Base-by-base conservation (phyloP, 2,113 vertebrate genomes). In the Choloepus hoffmanni region DNA sequence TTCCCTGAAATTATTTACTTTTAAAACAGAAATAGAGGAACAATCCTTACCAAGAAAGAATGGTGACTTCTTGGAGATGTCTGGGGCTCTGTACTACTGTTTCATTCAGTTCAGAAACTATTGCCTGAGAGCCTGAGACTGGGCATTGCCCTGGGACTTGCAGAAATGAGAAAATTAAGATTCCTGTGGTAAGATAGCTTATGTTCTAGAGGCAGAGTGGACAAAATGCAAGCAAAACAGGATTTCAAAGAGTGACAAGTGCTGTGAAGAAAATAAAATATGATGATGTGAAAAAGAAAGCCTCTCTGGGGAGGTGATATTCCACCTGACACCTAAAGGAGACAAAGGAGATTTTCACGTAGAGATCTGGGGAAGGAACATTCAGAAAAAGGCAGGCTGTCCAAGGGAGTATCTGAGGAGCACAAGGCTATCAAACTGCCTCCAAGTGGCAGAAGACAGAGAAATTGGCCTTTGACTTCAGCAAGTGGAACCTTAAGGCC, bases 1-100 rank as follows among this genome's bases (percentile, higher is more conserved):
- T 10, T 63, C 48, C 53, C 65, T 95, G 78, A 67, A 70, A 45
- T 60, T 11, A 26, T 62, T 68, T n/a, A 50, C 82, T 87, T 78
- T 67, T 28, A 67, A 33, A 78, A 67, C 5, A 77, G n/a, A 85
- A 89, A 63, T 24, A 14, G 43, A 92, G 15, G 19, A 45, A 13
- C 43, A 19, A 43, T 21, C 15, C 40, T 88, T 36, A 23, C 2
- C 40, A 28, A 26, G 26, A 68, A 63, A 30, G 76, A 23, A 36
- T 36, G 36, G 36, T 36, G 36, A 36, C 36, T 50, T 26, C 23
- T 0, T 7, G 8, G 33, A 43, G n/a, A 16, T 9, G 4, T 40
- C 10, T 58, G 55, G 81, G 81, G 26, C 23, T 40, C 65, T 48
- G 43, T 5, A 2, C 10, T 33, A 21, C 33, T 53, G 12, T 4